Conservation (phyloP, 2,797 vertebrate genomes). For the Halcyon chelicuti region DNA sequence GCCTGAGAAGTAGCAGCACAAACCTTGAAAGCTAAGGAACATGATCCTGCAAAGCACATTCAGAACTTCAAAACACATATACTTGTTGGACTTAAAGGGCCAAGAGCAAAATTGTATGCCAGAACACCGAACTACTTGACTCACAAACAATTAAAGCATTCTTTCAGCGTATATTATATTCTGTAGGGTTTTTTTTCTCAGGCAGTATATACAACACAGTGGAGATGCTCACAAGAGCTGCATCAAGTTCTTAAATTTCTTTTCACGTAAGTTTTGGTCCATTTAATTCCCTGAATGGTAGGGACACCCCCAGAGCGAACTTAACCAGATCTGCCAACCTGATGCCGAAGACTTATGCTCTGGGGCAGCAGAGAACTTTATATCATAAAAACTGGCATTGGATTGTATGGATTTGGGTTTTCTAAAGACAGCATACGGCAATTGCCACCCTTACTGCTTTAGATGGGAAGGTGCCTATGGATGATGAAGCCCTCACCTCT, state of each 20-base stretch:
- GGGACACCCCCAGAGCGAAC: neutral
- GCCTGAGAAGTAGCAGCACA: neutral
- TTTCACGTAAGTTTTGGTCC: neutral
- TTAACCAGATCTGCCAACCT: neutral
- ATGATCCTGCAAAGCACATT: neutral
- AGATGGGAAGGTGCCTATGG: neutral
- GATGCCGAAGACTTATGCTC: neutral
- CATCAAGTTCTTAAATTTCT: neutral
- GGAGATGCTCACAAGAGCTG: neutral
- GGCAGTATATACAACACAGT: neutral
- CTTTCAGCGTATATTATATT: neutral
- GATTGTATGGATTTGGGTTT: neutral
- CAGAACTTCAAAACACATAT: slow-evolving; percentile 41
- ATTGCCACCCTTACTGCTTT: neutral
- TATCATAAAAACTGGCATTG: neutral
- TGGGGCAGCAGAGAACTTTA: neutral
- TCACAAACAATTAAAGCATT: slow-evolving; percentile 54
- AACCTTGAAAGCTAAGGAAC: slow-evolving; percentile 49
- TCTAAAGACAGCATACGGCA: neutral
- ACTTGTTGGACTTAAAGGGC: slow-evolving; percentile 27
- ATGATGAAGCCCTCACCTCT: neutral
- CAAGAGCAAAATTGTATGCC: slow-evolving; percentile 24
- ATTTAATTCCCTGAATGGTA: neutral
- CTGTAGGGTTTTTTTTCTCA: neutral
- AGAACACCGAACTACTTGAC: slow-evolving; percentile 18